Percentiles rank a stretch among this genome's conserved stretches.
Conservation (phyloP, 2,113 vertebrate species). For the Cyanoramphus novaezelandiae region DNA sequence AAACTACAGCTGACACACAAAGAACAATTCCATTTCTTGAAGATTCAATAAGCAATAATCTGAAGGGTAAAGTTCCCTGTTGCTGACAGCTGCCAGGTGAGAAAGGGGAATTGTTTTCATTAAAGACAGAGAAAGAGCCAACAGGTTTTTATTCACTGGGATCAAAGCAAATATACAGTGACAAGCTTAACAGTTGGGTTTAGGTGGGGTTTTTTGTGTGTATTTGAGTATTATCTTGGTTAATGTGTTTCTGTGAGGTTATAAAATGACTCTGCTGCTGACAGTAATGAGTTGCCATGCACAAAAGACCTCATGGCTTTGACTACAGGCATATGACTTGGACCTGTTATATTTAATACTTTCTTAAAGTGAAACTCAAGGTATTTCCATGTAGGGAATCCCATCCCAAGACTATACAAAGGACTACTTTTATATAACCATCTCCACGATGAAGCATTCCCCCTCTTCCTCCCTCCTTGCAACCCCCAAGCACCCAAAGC, state of each 20-base stretch:
- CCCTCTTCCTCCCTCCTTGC: neutral
- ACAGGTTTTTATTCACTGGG: neutral
- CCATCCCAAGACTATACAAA: neutral
- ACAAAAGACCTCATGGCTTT: neutral
- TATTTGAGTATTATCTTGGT: neutral
- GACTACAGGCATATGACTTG: too few species aligned
- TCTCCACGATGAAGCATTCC: neutral
- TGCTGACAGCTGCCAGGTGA: slow-evolving; percentile 50
- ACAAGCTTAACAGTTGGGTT: neutral
- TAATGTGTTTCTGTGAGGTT: neutral
- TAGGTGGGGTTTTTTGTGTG: accelerated
- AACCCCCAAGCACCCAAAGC: accelerated
- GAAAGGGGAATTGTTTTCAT: slow-evolving; percentile 30
- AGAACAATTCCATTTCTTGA: slow-evolving; percentile 52
- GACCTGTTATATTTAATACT: neutral
- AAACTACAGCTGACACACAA: slow-evolving; percentile 36
- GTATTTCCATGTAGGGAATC: neutral
- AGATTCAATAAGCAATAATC: slow-evolving; percentile 53
- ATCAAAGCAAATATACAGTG: neutral
- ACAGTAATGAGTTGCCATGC: neutral
- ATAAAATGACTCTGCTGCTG: neutral
- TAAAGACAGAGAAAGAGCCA: neutral
- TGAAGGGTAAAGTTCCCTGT: slow-evolving; percentile 7
- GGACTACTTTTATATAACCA: neutral
- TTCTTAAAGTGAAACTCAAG: neutral